These are phyloP conservation scores for Centruroides vittatus DNA, from an alignment of 1,140 invertebrate genomes.

Conservation along the genomic window DNA sequence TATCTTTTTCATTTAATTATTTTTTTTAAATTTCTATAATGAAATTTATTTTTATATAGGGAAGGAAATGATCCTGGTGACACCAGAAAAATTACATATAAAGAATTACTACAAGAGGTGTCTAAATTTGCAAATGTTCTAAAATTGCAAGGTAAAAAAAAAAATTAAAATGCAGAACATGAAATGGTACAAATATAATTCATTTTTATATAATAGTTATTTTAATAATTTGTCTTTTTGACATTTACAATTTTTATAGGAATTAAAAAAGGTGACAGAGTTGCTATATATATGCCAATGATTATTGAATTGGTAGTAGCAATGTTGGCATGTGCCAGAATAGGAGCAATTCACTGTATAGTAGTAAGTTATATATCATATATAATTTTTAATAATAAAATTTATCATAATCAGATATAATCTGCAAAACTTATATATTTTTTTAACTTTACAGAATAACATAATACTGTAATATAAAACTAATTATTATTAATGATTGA, in stretches of 20 bases:
- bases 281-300: slow-evolving; percentile 98
- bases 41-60: slow-evolving; percentile 35
- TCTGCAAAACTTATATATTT: too few relatives aligned
- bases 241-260: slow-evolving; percentile 4
- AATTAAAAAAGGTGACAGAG: slow-evolving; percentile 69
- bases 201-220: too few relatives aligned
- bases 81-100: slow-evolving; percentile 73
- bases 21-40: too few relatives aligned
- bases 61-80: slow-evolving; percentile 92
- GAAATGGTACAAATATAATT: too few relatives aligned
- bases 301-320: slow-evolving; percentile 85
- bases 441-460: too few relatives aligned
- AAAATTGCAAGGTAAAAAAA: slow-evolving; percentile 14
- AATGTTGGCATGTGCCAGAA: slow-evolving; percentile 85
- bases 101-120: slow-evolving; percentile 69
- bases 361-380: slow-evolving; percentile 49
- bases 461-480: too few relatives aligned
- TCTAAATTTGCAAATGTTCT: slow-evolving; percentile 90
- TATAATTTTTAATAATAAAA: too few relatives aligned
- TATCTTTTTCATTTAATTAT: too few relatives aligned
- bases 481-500: too few relatives aligned
- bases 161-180: too few relatives aligned
- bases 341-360: slow-evolving; percentile 89
- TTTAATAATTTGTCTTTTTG: background rate
- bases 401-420: too few relatives aligned